A percentile compares a stretch with the other conserved stretches of the same genome.
These are phyloP conservation scores for Bombycilla garrulus DNA, from an alignment of 2,113 vertebrate species.

Conservation along the genomic window DNA sequence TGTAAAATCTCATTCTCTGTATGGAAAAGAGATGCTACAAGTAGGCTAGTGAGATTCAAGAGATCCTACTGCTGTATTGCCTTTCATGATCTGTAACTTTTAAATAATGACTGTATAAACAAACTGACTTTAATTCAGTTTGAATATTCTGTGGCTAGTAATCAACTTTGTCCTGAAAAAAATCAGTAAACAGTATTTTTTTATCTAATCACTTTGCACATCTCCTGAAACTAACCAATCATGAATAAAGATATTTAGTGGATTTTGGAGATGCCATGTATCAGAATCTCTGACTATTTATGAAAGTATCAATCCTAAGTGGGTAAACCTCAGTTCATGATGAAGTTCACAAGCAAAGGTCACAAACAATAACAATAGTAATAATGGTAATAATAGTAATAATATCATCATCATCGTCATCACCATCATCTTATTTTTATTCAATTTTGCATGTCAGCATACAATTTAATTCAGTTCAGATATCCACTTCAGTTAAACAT, in stretches of 20 bases:
- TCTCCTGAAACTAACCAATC: neutral
- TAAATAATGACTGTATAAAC: neutral
- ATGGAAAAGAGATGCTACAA: neutral
- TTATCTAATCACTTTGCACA: neutral
- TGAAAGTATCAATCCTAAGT: neutral
- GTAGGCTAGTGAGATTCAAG: neutral
- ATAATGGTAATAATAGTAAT: neutral
- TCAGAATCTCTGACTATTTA: neutral
- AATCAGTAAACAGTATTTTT: neutral
- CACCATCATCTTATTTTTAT: neutral
- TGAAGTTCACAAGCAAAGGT: neutral
- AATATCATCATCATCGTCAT: neutral
- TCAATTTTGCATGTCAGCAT: neutral
- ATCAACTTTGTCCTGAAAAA: neutral
- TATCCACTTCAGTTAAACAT: neutral
- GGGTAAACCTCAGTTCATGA: neutral
- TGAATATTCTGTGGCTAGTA: neutral
- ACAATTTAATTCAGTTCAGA: neutral
- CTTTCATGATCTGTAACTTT: neutral
- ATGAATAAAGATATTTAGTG: neutral
- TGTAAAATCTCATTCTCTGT: neutral
- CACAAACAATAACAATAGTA: neutral
- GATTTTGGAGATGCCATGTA: neutral
- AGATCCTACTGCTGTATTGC: neutral
- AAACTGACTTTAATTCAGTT: neutral